These are phyloP conservation scores for Alloplasta piceator DNA, from an alignment of 2,888 invertebrate species.

Conservation along the genomic window DNA sequence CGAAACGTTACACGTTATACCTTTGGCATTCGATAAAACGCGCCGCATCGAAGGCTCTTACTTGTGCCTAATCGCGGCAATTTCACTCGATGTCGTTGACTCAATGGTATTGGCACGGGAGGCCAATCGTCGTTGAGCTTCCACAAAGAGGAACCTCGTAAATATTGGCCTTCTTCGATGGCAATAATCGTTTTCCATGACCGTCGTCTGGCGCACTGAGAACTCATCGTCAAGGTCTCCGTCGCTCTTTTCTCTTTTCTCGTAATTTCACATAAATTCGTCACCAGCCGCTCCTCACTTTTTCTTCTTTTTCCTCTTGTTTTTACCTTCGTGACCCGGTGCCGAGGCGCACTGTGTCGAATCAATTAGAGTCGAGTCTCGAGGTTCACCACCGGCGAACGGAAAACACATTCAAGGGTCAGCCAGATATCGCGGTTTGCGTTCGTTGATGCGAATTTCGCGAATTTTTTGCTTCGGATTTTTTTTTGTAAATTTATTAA, in stretches of 20 bases:
- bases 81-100: slow-evolving; percentile 59
- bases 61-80: slow-evolving; percentile 66
- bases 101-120: slow-evolving; percentile 49
- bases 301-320: slow-evolving; percentile 3
- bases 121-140: slow-evolving; percentile 29
- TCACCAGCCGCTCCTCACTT: slow-evolving; percentile 26
- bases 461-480: too few species aligned
- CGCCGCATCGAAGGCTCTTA: slow-evolving; percentile 44
- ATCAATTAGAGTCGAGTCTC: slow-evolving; percentile 51
- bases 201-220: background rate
- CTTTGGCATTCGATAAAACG: too few species aligned
- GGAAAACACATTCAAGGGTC: slow-evolving; percentile 26
- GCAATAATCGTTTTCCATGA: slow-evolving; percentile 31
- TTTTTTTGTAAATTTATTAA: too few species aligned
- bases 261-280: background rate
- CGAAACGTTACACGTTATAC: too few species aligned
- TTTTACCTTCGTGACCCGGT: background rate
- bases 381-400: slow-evolving; percentile 54
- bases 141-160: slow-evolving; percentile 56
- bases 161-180: slow-evolving; percentile 55
- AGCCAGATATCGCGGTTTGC: too few species aligned
- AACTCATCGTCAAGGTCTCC: background rate
- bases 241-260: background rate
- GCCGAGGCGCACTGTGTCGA: slow-evolving; percentile 3
- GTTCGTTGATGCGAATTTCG: too few species aligned